These are phyloP conservation scores for Porites evermanni DNA, from an alignment of 92 coral and sea anemone genomes.

Conservation along the genomic window DNA sequence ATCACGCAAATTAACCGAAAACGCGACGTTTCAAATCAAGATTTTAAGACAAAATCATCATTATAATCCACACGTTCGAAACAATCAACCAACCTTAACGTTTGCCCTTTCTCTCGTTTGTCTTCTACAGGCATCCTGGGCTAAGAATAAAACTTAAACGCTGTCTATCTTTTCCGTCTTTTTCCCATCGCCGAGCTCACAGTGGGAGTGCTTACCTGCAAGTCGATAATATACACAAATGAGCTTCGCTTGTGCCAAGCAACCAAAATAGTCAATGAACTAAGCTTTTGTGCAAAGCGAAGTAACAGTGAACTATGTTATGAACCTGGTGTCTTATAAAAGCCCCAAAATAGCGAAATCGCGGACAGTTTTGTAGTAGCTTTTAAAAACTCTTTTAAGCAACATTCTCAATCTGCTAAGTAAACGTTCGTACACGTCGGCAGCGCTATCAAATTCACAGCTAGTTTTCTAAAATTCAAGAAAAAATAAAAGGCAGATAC, in stretches of 20 bases:
- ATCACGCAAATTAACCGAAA: background rate
- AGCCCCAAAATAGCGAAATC: background rate
- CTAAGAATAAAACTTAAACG: background rate
- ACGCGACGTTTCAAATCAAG: too few species aligned
- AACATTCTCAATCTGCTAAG: background rate
- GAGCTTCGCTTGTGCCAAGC: constrained; percentile 9
- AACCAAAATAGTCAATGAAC: constrained; percentile 10
- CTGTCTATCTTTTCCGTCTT: background rate
- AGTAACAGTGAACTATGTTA: background rate
- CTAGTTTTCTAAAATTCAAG: background rate
- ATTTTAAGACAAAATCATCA: too few species aligned
- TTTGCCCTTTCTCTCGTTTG: constrained; percentile 65
- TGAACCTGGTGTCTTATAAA: background rate
- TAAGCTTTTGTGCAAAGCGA: background rate
- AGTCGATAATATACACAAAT: constrained; percentile 15
- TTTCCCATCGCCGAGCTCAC: constrained; percentile 4
- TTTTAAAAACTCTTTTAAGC: background rate
- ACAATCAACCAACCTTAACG: constrained; percentile 44
- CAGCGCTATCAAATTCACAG: background rate
- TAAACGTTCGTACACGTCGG: constrained; percentile 9
- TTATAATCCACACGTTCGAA: background rate
- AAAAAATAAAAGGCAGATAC: background rate
- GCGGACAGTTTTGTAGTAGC: background rate
- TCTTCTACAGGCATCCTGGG: constrained; percentile 81
- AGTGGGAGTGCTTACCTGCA: constrained; percentile 26